Conservation (phyloP, 2,888 invertebrate genomes). For the Drosophila histrio region DNA sequence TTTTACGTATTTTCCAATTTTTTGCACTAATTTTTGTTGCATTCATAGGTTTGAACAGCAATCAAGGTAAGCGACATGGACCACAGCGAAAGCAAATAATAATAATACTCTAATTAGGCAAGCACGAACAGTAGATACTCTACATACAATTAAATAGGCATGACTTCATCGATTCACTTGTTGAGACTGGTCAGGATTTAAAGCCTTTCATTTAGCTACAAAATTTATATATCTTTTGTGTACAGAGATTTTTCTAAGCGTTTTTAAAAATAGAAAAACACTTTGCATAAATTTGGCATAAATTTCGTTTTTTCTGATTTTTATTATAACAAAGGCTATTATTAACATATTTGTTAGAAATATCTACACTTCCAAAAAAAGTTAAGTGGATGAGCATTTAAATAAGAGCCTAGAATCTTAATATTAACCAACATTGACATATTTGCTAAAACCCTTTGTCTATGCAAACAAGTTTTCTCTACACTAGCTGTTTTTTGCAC, state of each 20-base stretch:
- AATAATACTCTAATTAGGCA: background rate
- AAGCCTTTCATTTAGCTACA: too few species aligned
- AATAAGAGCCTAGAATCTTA: background rate
- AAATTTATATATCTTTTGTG: too few species aligned
- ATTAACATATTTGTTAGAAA: too few species aligned
- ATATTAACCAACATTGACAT: background rate
- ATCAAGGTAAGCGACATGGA: conserved; percentile 73
- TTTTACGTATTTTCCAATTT: conserved; percentile 4
- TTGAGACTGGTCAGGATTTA: background rate
- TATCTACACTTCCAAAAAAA: too few species aligned
- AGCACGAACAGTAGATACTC: background rate
- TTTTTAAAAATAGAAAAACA: too few species aligned
- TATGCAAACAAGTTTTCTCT: conserved; percentile 57
- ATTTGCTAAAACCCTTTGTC: conserved; percentile 2
- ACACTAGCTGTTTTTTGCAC: background rate
- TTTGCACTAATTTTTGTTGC: conserved; percentile 42
- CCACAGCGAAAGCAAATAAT: background rate
- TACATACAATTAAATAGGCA: background rate
- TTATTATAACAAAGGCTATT: too few species aligned
- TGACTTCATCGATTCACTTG: background rate
- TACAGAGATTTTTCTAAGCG: too few species aligned
- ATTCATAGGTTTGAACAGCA: conserved; percentile 77
- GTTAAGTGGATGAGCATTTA: background rate
- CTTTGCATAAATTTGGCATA: too few species aligned
- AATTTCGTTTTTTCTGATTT: too few species aligned